Evolutionary conservation across 2,888 invertebrate species (phyloP), one percentile per base, ranked within the genome.

Genomic region (Chouioia cunea): DNA sequence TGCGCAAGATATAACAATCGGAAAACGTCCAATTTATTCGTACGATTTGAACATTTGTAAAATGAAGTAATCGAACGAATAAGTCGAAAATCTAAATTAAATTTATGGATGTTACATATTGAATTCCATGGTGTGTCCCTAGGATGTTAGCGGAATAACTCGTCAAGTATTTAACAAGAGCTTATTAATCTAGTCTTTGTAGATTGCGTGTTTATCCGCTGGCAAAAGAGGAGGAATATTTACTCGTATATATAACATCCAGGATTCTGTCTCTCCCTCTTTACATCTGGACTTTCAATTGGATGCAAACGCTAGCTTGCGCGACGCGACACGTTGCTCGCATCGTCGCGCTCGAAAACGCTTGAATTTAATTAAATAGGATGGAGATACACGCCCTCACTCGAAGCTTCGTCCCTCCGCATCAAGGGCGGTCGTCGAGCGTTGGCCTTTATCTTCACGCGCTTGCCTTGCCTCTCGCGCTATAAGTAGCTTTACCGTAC

Each of bases 341-440:
- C 74, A 76, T 75, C 75, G 74, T 73, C 71, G 72, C 76, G 74
- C 72, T 79, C 75, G 79, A 79, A 80, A 83, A 79, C 79, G 80
- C 78, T 80, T 80, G 81, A 81, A 85, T 85, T 85, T 84, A 85
- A 85, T 85, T 85, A 85, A 85, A 83, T 78, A 77, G 77, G 76
- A 70, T 52, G 66, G 48, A 58, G 16, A 65, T 50, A 23, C 43
- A 36, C 46, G 10, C 60, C 57, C 52, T 44, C 36, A 12, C 36
- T 36, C 36, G 36, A 36, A 8, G 36, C 36, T 12, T 60, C 57
- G 50, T 53, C 36, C 48, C n/a, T 53, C 43, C 22, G n/a, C 36
- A 36, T 36, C 36, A 36, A 10, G 36, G 6, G 27, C 44, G 14
- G 46, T n/a, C 22, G 8, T 63, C 65, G 65, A 57, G 47, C 43